Evolutionary conservation across 1,140 invertebrate genomes (phyloP).

Genomic region (Ostrea denselamellosa): DNA sequence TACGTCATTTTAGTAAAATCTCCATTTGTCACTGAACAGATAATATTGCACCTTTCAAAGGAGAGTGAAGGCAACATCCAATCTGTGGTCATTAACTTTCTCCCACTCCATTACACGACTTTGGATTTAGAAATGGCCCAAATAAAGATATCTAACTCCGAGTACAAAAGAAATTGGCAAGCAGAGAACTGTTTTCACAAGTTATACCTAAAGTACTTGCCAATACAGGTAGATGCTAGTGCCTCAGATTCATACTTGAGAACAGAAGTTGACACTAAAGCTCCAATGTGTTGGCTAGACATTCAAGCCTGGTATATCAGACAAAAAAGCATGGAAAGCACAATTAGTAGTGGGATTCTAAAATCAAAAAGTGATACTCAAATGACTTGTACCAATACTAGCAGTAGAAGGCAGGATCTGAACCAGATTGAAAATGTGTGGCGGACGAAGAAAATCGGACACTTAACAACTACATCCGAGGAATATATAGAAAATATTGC

Average conservation of each 20-base stretch:
- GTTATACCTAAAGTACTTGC: not conserved
- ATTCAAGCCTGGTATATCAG: constrained; percentile 50
- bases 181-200: not conserved
- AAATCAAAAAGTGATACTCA: constrained; percentile 22
- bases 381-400: not conserved
- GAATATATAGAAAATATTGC: constrained; percentile 36
- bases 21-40: not conserved
- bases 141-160: not conserved
- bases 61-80: constrained; percentile 1
- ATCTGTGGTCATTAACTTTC: not conserved
- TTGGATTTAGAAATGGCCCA: constrained; percentile 17
- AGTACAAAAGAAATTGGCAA: not conserved
- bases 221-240: not conserved
- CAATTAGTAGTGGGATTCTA: not conserved
- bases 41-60: not conserved
- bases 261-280: constrained; percentile 35
- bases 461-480: not conserved
- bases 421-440: not conserved
- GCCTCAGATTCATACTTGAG: constrained; percentile 5
- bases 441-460: not conserved
- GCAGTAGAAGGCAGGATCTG: not conserved
- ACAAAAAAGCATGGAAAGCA: not conserved
- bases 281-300: constrained; percentile 49
- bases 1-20: not conserved
- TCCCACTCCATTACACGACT: not conserved